Conservation (phyloP, 2,888 invertebrate species). For the Lutraria lutraria region DNA sequence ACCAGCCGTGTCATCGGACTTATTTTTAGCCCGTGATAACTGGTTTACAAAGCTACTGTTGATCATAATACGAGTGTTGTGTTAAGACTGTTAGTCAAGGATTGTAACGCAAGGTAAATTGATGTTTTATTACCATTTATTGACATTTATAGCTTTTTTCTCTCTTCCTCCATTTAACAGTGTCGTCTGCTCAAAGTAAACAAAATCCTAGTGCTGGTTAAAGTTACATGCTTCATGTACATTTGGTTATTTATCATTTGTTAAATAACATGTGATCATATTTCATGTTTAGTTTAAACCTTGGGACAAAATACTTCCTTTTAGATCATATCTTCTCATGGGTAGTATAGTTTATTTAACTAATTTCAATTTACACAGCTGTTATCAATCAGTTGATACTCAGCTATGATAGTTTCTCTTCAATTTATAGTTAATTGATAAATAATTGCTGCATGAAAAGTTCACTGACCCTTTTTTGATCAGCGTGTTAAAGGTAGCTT, state of each 20-base stretch:
- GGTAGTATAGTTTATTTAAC: too few species aligned
- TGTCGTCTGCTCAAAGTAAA: conserved; percentile 13
- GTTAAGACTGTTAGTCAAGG: conserved; percentile 11
- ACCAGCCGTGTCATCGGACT: conserved; percentile 21
- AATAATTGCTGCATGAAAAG: neutral
- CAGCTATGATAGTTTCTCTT: neutral
- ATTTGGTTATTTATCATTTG: neutral
- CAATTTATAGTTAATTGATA: neutral
- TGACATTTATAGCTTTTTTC: conserved; percentile 26
- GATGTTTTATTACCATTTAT: conserved; percentile 37
- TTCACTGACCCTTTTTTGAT: neutral
- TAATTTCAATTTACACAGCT: too few species aligned
- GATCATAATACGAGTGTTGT: conserved; percentile 22
- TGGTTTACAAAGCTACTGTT: conserved; percentile 20
- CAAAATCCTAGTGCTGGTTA: neutral
- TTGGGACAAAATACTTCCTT: conserved; percentile 11
- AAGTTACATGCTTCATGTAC: neutral
- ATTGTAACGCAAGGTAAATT: conserved; percentile 30
- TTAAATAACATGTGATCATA: neutral
- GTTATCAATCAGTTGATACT: too few species aligned
- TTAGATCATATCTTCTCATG: neutral
- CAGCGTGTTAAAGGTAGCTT: too few species aligned
- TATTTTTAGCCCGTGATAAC: conserved; percentile 23
- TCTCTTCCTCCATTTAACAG: neutral
- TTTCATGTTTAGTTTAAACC: neutral